phyloP scores from a whole-genome alignment of 2,797 vertebrate species.

The Gymnocypris eckloni region DNA sequence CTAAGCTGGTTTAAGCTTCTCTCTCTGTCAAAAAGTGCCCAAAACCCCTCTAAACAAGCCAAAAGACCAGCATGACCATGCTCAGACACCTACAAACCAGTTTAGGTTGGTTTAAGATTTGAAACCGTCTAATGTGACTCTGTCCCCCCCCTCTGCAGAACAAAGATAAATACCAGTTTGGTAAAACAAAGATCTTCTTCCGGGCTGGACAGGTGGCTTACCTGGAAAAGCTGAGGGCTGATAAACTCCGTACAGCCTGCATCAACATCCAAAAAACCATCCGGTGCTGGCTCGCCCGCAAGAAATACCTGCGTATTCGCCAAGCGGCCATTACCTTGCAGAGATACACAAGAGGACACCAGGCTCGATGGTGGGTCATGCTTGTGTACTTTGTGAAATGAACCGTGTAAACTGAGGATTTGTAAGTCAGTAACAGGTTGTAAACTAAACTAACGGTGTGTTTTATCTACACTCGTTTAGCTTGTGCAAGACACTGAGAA shows the following conservation, averaged over 20 bases:
- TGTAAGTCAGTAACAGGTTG: neutral
- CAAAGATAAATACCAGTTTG: constrained; percentile 94
- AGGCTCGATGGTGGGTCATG: constrained; percentile 87
- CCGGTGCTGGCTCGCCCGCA: constrained; percentile 91
- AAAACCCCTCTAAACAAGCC: neutral
- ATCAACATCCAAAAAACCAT: constrained; percentile 96
- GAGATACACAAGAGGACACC: constrained; percentile 88
- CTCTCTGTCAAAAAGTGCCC: neutral
- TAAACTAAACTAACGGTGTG: neutral
- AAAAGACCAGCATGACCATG: neutral
- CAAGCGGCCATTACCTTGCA: constrained; percentile 87
- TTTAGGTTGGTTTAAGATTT: neutral
- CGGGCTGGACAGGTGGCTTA: constrained; percentile 97
- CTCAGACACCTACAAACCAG: neutral
- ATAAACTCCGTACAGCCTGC: constrained; percentile 90
- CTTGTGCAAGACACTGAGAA: constrained; percentile 83
- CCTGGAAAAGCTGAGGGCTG: constrained; percentile 94
- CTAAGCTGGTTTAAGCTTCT: neutral
- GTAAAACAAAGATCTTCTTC: constrained; percentile 98
- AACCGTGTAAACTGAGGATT: neutral
- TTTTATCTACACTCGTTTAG: constrained; percentile 68
- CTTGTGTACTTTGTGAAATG: neutral
- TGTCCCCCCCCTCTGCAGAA: constrained; percentile 76
- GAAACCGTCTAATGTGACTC: neutral
- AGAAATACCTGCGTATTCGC: constrained; percentile 89